Base-by-base conservation (phyloP, 2,888 invertebrate genomes). In the Melanchra persicariae region DNA sequence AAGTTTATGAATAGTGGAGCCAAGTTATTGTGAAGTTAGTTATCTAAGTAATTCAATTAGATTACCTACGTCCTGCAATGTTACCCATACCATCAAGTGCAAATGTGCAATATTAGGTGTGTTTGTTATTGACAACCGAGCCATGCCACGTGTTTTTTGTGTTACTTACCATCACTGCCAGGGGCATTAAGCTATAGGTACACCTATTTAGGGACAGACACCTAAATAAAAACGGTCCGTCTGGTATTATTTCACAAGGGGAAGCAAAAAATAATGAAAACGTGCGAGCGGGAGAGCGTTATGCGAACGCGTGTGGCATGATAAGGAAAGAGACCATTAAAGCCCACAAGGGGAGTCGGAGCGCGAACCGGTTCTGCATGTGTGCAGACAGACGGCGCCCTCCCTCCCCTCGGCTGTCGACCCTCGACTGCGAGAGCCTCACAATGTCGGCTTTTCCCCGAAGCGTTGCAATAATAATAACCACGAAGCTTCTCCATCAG, bases 291-390 rank as follows among this genome's bases (percentile, higher is more conserved):
- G 92, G 93, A 93, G 85, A 91, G 91, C 87, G 79, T 87, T 89
- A 93, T 93, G 92, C 91, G 89, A 87, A 89, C 93, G 93, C 92
- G 92, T 93, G 93, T 93, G 94, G 92, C 90, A 88, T 89, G 89
- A 91, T 90, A 90, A 89, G 89, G 91, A 95, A 90, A 92, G 92
- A 92, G 92, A 91, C 84, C 84, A 86, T 88, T 87, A 87, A 91
- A 92, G 89, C 90, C 91, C 91, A 93, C 92, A 92, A 93, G 94
- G 94, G 94, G 93, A 95, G 94, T 92, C 89, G 87, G 92, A 93
- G 91, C 93, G 92, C 92, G 90, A 94, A 94, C 95, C 94, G 95
- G 95, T 94, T 94, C 95, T 94, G 94, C 94, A 94, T 94, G 95
- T 93, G 95, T 94, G 94, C 93, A 93, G 91, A 90, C 91, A 91